phyloP scores from a whole-genome alignment of 2,113 vertebrate genomes.

The Vireo altiloquus region DNA sequence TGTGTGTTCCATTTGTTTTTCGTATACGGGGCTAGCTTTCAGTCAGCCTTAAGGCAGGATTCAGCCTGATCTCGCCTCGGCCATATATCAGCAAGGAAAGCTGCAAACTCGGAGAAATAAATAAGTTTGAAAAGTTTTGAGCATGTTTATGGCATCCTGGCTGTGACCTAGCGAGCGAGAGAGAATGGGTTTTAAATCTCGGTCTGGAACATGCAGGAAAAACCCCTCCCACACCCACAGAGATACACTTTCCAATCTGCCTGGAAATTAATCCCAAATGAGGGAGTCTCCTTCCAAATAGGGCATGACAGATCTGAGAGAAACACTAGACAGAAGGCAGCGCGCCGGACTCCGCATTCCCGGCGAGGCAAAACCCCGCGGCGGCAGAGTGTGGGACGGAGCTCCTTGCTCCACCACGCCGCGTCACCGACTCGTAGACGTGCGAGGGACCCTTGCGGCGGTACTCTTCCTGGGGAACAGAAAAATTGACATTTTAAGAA shows the following conservation, averaged over 20 bases:
- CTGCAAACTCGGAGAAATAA: not conserved
- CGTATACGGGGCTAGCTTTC: not conserved
- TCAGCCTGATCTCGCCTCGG: not conserved
- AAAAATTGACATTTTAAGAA: not conserved
- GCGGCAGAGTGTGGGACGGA: not conserved
- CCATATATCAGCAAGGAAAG: not conserved
- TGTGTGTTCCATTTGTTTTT: not conserved
- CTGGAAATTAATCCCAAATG: constrained; percentile 61
- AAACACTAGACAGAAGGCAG: constrained; percentile 49
- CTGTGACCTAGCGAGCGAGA: not conserved
- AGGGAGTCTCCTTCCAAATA: constrained; percentile 32
- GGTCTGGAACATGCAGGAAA: not conserved
- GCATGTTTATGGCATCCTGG: not conserved
- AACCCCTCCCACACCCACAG: not conserved
- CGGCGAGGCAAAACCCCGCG: not conserved
- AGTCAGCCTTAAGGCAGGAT: not conserved
- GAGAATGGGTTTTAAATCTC: not conserved
- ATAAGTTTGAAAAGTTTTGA: not conserved
- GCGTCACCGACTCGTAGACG: not conserved
- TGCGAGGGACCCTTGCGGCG: not conserved
- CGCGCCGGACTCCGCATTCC: not conserved
- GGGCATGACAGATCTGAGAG: constrained; percentile 48
- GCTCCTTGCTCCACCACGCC: not conserved
- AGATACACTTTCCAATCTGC: constrained; percentile 27
- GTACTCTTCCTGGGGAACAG: not conserved